Percentiles rank a stretch among this genome's conserved stretches.
phyloP scores from a whole-genome alignment of 1,140 invertebrate genomes.

The Trissolcus basalis region DNA sequence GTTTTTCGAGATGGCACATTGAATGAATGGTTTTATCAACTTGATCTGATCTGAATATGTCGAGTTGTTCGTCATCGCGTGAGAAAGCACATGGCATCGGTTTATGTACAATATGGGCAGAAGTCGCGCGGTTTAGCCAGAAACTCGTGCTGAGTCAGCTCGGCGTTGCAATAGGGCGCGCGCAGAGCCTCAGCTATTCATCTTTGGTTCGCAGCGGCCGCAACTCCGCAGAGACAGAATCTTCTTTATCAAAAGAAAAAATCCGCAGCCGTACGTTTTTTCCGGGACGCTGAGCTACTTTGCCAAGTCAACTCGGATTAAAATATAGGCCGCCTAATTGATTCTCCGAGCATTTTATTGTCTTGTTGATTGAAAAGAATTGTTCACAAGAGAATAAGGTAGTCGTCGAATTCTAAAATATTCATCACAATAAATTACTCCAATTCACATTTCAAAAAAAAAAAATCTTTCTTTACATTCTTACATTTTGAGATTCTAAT shows the following conservation, averaged over 20 bases:
- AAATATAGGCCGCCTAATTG: neutral
- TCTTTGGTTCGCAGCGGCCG: slow-evolving; percentile 21
- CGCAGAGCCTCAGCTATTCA: slow-evolving; percentile 14
- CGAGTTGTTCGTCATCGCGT: slow-evolving; percentile 33
- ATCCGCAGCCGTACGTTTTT: neutral
- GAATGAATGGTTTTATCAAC: slow-evolving; percentile 2
- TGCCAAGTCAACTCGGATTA: slow-evolving; percentile 1
- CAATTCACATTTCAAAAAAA: no score
- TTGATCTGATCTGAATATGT: slow-evolving; percentile 37
- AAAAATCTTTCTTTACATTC: no score
- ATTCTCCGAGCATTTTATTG: neutral
- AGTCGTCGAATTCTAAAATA: no score
- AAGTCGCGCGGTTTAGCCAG: slow-evolving; percentile 29
- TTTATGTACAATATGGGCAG: slow-evolving; percentile 24
- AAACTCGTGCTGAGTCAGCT: slow-evolving; percentile 30
- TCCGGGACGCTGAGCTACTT: neutral
- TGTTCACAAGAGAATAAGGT: no score
- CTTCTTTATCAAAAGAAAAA: slow-evolving; percentile 32
- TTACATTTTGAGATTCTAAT: no score
- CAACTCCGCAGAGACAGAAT: slow-evolving; percentile 16
- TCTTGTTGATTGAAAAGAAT: neutral
- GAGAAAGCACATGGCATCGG: slow-evolving; percentile 41
- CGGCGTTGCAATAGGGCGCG: slow-evolving; percentile 11
- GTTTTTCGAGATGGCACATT: no score
- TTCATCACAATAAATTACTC: no score